Evolutionary conservation across 1,140 invertebrate species (phyloP), one percentile per base, ranked within the genome.

Genomic region (Ganaspis sp.): DNA sequence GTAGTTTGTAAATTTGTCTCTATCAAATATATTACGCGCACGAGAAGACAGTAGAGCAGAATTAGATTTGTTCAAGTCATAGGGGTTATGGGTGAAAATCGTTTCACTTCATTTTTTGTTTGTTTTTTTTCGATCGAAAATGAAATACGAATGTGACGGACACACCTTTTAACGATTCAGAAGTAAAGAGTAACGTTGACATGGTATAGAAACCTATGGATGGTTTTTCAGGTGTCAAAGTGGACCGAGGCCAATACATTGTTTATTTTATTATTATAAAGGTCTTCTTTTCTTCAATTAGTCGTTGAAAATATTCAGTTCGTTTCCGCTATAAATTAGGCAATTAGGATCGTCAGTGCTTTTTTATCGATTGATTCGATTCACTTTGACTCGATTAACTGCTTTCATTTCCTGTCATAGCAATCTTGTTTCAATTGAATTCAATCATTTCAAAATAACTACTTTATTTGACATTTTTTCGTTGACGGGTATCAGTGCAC

Each of bases 281-380:
- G 54, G 23, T 26, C 58, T 26, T 34, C 23, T 64, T 34, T 29
- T 15, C 58, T 64, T 29, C 12, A 64, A 29, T 64, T 29, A 64
- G 23, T 64, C 58, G 58, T 64, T 64, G 58, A 64, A 11, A 64
- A 64, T 64, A 64, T 64, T 64, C 58, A 64, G 58, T 64, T 64
- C 58, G 58, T 64, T 64, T 64, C 3, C 15, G 3, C 5, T 64
- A 64, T 64, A 29, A 29, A 64, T 64, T 64, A 29, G 26, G 23
- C 58, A 29, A 64, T 26, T n/a, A 64, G 26, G 58, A 64, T 64
- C 58, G 54, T 64, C 58, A 64, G 58, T 64, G 58, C 26, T 64
- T 64, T 15, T 34, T 34, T n/a, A 26, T n/a, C 23, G 58, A 34
- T 64, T 26, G 19, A 54, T 64, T 29, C 58, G 26, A 64, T 64